A percentile compares a stretch with the other conserved stretches of the same genome.
phyloP scores from a whole-genome alignment of 1,140 invertebrate species.

The Bathynomus jamesi region DNA sequence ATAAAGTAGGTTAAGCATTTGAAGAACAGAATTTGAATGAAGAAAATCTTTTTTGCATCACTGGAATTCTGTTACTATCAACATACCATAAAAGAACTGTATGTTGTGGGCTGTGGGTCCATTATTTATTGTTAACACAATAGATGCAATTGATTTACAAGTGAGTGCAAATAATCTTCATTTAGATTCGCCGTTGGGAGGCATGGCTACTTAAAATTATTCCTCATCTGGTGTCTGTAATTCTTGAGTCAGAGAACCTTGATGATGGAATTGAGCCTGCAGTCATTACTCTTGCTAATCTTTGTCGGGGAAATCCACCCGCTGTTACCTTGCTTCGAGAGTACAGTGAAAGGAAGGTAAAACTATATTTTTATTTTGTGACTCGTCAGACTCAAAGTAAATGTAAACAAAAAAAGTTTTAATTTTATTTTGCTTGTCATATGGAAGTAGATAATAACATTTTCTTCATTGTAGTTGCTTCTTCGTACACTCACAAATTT shows the following conservation, averaged over 20 bases:
- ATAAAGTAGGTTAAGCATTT: too few relatives aligned
- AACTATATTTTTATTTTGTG: too few relatives aligned
- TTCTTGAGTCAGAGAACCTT: background rate
- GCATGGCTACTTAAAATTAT: constrained; percentile 25
- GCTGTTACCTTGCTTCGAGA: constrained; percentile 14
- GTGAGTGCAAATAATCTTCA: too few relatives aligned
- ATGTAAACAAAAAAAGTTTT: too few relatives aligned
- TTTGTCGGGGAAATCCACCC: constrained; percentile 21
- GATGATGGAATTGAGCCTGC: constrained; percentile 16
- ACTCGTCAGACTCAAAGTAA: too few relatives aligned
- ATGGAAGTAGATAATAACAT: background rate
- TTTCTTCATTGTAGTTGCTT: constrained; percentile 3
- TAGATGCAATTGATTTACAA: background rate
- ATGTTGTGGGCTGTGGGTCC: too few relatives aligned
- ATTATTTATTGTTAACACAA: background rate
- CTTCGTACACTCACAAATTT: constrained; percentile 1
- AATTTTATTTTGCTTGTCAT: too few relatives aligned
- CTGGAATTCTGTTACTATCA: too few relatives aligned
- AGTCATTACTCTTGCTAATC: constrained; percentile 21
- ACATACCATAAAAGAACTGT: too few relatives aligned
- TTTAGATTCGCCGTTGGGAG: constrained; percentile 19
- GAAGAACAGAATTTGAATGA: too few relatives aligned
- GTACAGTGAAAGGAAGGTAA: constrained; percentile 13
- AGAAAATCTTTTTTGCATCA: too few relatives aligned
- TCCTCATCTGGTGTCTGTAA: constrained; percentile 11